Percentiles rank a stretch among this genome's conserved stretches.
Evolutionary conservation across 1,140 invertebrate genomes (phyloP).

Genomic region (Berghia stephanieae): DNA sequence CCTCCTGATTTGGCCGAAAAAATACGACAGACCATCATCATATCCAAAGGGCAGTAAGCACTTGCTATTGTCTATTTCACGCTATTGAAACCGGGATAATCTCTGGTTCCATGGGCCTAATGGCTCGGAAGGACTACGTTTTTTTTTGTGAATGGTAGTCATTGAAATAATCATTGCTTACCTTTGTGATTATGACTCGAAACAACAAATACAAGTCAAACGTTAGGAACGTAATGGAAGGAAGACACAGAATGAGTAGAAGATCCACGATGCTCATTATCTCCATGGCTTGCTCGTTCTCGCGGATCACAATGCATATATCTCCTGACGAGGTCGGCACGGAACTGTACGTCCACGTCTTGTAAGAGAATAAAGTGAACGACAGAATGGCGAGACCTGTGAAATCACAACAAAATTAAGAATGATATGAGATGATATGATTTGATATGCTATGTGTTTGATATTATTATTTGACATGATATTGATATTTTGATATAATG

Average conservation of each 20-base stretch:
- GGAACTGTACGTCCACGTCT: constrained; percentile 50
- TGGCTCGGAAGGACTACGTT: not conserved
- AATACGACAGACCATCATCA: too few species aligned
- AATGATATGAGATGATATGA: too few species aligned
- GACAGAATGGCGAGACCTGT: constrained; percentile 38
- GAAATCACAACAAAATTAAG: too few species aligned
- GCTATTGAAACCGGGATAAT: constrained; percentile 44
- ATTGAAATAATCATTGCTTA: not conserved
- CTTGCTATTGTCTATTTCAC: too few species aligned
- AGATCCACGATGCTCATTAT: constrained; percentile 49
- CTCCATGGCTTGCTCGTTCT: constrained; percentile 46
- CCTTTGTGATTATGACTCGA: not conserved
- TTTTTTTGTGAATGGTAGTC: not conserved
- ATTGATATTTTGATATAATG: too few species aligned
- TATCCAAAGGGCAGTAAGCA: too few species aligned
- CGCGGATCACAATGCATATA: constrained; percentile 46
- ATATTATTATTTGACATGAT: too few species aligned
- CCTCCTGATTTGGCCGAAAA: constrained; percentile 15
- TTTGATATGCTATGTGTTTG: too few species aligned
- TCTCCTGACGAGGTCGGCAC: constrained; percentile 15
- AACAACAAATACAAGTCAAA: constrained; percentile 35
- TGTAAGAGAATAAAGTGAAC: constrained; percentile 52
- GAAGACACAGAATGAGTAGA: constrained; percentile 40
- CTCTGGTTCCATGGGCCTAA: constrained; percentile 40
- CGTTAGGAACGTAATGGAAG: constrained; percentile 39